Conservation (phyloP, 2,113 vertebrate species). For the Alligator mississippiensis region DNA sequence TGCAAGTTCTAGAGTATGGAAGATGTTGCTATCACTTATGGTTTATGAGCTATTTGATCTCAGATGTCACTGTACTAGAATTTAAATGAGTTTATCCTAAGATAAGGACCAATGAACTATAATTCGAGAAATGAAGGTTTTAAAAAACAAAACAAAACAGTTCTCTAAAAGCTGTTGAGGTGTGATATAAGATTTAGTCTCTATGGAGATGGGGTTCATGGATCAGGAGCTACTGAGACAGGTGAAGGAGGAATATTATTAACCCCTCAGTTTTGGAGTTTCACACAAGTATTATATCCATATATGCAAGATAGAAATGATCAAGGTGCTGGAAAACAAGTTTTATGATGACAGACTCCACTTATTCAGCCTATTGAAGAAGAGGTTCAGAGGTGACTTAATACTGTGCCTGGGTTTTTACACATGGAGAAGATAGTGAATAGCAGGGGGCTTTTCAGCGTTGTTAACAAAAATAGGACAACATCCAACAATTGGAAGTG, state of each 20-base stretch:
- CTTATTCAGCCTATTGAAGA: too few species aligned
- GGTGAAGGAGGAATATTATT: not conserved
- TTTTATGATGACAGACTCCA: not conserved
- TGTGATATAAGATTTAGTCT: not conserved
- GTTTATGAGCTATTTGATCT: not conserved
- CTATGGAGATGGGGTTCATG: not conserved
- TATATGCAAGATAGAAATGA: not conserved
- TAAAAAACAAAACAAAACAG: not conserved
- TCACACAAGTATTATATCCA: not conserved
- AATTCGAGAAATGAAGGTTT: not conserved
- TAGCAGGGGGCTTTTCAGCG: not conserved
- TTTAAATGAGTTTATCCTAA: not conserved
- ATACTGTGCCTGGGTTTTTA: not conserved
- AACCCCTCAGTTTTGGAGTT: not conserved
- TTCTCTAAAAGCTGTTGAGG: not conserved
- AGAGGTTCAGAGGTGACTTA: not conserved
- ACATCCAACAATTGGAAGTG: too few species aligned
- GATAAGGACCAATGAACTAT: not conserved
- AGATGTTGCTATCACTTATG: not conserved
- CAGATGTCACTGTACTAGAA: not conserved
- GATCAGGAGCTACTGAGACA: not conserved
- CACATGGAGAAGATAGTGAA: not conserved
- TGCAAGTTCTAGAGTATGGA: not conserved
- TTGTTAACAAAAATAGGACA: slow-evolving; percentile 28
- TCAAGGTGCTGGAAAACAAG: not conserved